These are phyloP conservation scores for Mastigias papua DNA, from an alignment of 30 jellyfish, hydroid and myxozoan species.

Conservation along the genomic window DNA sequence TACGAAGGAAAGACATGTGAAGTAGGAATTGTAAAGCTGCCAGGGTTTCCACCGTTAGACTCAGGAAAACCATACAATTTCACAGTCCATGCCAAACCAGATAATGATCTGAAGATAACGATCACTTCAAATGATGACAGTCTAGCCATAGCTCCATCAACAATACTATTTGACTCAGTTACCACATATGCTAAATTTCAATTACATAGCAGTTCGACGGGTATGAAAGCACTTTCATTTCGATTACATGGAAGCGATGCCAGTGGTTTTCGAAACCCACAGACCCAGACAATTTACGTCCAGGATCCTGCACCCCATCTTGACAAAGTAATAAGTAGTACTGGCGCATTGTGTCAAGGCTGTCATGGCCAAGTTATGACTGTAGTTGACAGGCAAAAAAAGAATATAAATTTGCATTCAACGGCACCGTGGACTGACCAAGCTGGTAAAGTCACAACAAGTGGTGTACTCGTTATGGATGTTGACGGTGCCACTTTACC, in stretches of 20 bases:
- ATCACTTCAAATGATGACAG: conserved; percentile 6
- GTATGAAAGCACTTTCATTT: conserved; percentile 38
- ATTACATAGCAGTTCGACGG: background rate
- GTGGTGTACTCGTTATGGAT: conserved; percentile 35
- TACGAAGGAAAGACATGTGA: conserved; percentile 58
- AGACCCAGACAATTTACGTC: conserved; percentile 31
- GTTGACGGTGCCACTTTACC: conserved; percentile 50
- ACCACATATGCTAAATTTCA: background rate
- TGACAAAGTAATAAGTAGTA: conserved; percentile 9
- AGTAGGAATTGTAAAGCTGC: conserved; percentile 52
- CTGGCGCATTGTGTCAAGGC: conserved; percentile 41
- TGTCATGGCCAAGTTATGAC: background rate
- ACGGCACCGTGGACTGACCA: conserved; percentile 48
- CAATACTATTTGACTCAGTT: conserved; percentile 25
- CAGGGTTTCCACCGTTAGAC: conserved; percentile 41
- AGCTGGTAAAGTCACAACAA: conserved; percentile 3
- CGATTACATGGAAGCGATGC: conserved; percentile 43
- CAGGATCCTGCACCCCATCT: background rate
- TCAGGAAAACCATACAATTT: background rate
- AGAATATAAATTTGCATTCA: background rate
- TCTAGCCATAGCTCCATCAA: conserved; percentile 23
- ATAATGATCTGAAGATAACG: conserved; percentile 13
- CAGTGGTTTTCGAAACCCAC: background rate
- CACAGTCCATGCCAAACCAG: conserved; percentile 62
- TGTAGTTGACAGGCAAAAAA: background rate